Conservation (phyloP, 2,888 invertebrate genomes). For the Drosophila phalerata region DNA sequence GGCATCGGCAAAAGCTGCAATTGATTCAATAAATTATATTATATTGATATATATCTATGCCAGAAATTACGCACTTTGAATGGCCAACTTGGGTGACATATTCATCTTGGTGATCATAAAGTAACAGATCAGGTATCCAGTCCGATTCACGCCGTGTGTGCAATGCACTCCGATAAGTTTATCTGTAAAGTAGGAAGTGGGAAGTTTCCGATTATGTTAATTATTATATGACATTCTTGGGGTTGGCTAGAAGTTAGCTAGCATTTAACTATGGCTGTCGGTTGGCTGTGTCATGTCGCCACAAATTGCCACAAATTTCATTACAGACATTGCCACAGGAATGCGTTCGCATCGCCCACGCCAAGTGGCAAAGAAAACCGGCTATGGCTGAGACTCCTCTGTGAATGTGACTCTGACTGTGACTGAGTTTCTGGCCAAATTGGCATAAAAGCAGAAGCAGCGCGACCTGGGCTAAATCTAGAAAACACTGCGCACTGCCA, state of each 20-base stretch:
- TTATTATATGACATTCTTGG: slow-evolving; percentile 7
- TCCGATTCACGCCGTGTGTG: slow-evolving; percentile 93
- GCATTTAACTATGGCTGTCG: slow-evolving; percentile 16
- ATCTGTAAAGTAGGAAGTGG: slow-evolving; percentile 86
- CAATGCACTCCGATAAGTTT: slow-evolving; percentile 92
- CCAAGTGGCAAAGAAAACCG: slow-evolving; percentile 45
- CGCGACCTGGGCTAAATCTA: slow-evolving; percentile 68
- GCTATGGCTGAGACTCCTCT: slow-evolving; percentile 19
- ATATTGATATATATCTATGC: background rate
- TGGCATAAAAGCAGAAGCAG: slow-evolving; percentile 73
- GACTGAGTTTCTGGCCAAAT: slow-evolving; percentile 31
- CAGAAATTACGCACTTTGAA: slow-evolving; percentile 86
- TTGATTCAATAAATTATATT: background rate
- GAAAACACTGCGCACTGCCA: slow-evolving; percentile 67
- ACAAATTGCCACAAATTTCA: slow-evolving; percentile 76
- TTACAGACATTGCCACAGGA: slow-evolving; percentile 75
- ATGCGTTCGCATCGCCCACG: slow-evolving; percentile 61
- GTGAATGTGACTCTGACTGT: slow-evolving; percentile 7
- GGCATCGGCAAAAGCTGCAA: slow-evolving; percentile 88
- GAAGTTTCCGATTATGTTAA: background rate
- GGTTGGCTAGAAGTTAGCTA: background rate
- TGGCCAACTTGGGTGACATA: slow-evolving; percentile 87
- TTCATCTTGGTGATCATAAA: slow-evolving; percentile 89
- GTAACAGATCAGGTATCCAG: slow-evolving; percentile 92
- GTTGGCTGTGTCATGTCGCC: slow-evolving; percentile 44